phyloP scores from a whole-genome alignment of 2,113 vertebrate species.

The Fukomys damarensis region DNA sequence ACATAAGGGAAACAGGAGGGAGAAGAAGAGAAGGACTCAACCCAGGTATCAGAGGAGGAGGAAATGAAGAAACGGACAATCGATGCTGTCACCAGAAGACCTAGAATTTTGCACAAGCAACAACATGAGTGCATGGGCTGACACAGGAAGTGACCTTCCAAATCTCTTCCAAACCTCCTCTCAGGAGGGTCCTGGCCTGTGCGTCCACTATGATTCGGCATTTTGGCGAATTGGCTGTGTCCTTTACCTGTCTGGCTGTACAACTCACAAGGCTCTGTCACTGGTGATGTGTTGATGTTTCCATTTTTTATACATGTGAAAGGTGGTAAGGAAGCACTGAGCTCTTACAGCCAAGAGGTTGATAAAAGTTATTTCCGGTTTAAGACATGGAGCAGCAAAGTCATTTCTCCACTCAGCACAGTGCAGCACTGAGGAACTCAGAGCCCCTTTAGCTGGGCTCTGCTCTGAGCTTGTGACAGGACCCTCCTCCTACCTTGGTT shows the following conservation, averaged over 20 bases:
- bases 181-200: background rate
- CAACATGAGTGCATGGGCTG: background rate
- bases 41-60: background rate
- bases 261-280: background rate
- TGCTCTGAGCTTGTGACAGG: fast-evolving
- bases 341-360: background rate
- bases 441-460: too few relatives aligned
- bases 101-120: background rate
- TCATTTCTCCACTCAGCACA: too few relatives aligned
- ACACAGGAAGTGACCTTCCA: background rate
- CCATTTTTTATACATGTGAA: background rate
- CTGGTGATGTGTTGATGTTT: background rate
- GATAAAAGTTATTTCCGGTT: background rate
- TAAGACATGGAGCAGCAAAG: background rate
- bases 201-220: background rate
- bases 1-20: background rate
- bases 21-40: background rate
- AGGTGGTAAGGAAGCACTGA: background rate
- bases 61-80: background rate
- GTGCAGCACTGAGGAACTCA: background rate
- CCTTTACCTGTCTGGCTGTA: fast-evolving
- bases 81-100: background rate
- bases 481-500: background rate
- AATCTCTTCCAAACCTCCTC: background rate
- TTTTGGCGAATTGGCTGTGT: background rate